Conservation (phyloP, 2,888 invertebrate genomes). For the Alsophila aescularia region DNA sequence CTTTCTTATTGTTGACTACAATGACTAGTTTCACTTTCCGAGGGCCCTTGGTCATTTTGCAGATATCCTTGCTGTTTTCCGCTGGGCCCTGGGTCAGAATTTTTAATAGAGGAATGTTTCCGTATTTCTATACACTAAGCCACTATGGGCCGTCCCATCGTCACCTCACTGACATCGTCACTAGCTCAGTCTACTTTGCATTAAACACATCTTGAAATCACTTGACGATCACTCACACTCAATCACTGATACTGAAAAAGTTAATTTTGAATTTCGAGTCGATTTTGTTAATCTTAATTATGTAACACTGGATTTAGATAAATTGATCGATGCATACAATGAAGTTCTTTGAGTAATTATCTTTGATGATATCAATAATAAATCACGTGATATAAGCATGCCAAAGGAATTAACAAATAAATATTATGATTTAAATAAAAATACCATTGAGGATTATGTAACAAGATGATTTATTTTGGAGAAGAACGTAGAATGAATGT, state of each 20-base stretch:
- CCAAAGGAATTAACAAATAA: conserved; percentile 3
- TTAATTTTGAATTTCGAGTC: conserved; percentile 43
- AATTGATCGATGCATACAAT: conserved; percentile 54
- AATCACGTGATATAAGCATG: not conserved
- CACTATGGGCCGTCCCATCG: conserved; percentile 60
- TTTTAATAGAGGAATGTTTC: conserved; percentile 82
- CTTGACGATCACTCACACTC: conserved; percentile 26
- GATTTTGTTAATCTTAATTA: conserved; percentile 49
- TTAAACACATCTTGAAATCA: conserved; percentile 52
- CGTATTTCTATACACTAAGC: conserved; percentile 60
- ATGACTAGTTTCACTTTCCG: conserved; percentile 85
- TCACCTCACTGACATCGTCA: conserved; percentile 75
- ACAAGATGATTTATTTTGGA: conserved; percentile 28
- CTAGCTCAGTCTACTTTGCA: conserved; percentile 56
- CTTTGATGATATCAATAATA: conserved; percentile 8
- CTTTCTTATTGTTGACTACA: conserved; percentile 85
- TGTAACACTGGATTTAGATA: conserved; percentile 50
- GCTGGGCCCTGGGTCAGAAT: conserved; percentile 79
- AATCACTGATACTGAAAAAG: conserved; percentile 27
- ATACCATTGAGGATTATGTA: conserved; percentile 16
- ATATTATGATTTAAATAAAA: conserved; percentile 11
- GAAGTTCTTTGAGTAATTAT: conserved; percentile 29
- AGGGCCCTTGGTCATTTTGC: conserved; percentile 85
- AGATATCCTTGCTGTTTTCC: conserved; percentile 74
- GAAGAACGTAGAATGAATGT: conserved; percentile 26